Base-by-base conservation (phyloP, 1,140 invertebrate species). In the Charaxes varanes region DNA sequence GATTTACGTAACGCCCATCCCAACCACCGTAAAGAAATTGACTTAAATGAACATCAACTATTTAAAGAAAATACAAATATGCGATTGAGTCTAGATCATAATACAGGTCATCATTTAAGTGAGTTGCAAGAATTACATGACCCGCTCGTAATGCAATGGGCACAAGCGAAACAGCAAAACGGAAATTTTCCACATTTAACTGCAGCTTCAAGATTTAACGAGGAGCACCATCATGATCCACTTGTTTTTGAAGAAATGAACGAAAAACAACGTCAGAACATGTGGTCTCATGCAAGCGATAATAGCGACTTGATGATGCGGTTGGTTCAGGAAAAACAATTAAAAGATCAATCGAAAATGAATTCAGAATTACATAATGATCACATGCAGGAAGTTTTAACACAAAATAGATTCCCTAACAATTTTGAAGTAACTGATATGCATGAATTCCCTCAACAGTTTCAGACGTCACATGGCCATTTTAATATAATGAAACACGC, bases 401-500 rank as follows among this genome's bases (percentile, higher is more conserved):
- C 19, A n/a, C 8, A 18, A 14, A 33, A 33, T 12, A 24, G 28
- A 18, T 32, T 11, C 15, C 14, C 7, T 32, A 14, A 41, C 33
- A 36, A n/a, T 16, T 32, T 41, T 30, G 23, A 23, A 11, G 21
- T 16, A 27, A 30, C 27, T 4, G 22, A 17, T 8, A 28, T 5
- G 13, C 43, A 46, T 5, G 36, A 46, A 16, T 6, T 19, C 3
- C 34, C 30, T 5, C 10, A 22, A 17, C 11, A n/a, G n/a, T n/a
- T n/a, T n/a, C n/a, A n/a, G n/a, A n/a, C n/a, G n/a, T n/a, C n/a
- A n/a, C 40, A 42, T 24, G 40, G 43, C 16, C 49, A 47, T 18
- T 19, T 41, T 17, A 34, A 48, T 22, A 7, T 31, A 8, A 35
- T 48, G 44, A 26, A 35, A 17, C 40, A 53, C 3, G 40, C 22